Percentiles rank a stretch among this genome's conserved stretches.
phyloP scores from a whole-genome alignment of 1,140 invertebrate genomes.

The Halesus radiatus region DNA sequence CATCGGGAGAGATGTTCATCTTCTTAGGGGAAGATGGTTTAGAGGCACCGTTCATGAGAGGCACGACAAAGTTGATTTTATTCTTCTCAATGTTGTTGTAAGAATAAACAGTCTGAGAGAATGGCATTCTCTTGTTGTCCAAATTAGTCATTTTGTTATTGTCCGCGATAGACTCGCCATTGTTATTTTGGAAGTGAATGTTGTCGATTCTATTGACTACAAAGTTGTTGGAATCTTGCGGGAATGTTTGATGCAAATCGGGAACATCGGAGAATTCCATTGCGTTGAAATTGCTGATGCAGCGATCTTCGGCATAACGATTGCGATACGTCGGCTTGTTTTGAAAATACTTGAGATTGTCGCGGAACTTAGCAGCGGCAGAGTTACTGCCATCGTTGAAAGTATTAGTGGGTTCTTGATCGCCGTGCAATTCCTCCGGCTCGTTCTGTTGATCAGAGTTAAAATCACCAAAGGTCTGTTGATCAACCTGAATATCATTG shows the following conservation, averaged over 20 bases:
- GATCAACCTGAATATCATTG: too few relatives aligned
- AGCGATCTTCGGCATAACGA: slow-evolving; percentile 64
- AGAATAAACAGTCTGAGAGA: neutral
- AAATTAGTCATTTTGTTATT: neutral
- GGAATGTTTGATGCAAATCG: slow-evolving; percentile 4
- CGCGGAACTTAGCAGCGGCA: slow-evolving; percentile 8
- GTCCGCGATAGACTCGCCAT: slow-evolving; percentile 27
- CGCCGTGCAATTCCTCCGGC: neutral
- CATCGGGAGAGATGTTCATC: slow-evolving; percentile 59
- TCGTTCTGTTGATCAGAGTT: neutral
- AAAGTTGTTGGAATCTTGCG: slow-evolving; percentile 14
- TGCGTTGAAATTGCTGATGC: slow-evolving; percentile 66
- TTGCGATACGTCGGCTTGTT: slow-evolving; percentile 47
- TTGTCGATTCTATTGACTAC: slow-evolving; percentile 42
- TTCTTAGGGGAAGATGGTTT: slow-evolving; percentile 58
- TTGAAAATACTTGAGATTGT: slow-evolving; percentile 61
- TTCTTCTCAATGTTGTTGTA: slow-evolving; percentile 42
- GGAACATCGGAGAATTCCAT: slow-evolving; percentile 37
- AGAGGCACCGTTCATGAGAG: slow-evolving; percentile 49
- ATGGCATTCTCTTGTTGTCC: slow-evolving; percentile 16
- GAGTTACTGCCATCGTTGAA: neutral
- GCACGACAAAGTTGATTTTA: slow-evolving; percentile 52
- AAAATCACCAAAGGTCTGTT: too few relatives aligned
- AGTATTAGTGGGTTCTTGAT: neutral
- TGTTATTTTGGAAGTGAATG: slow-evolving; percentile 49